Conservation (phyloP, 2,797 vertebrate genomes). For the Poecilia gillii region DNA sequence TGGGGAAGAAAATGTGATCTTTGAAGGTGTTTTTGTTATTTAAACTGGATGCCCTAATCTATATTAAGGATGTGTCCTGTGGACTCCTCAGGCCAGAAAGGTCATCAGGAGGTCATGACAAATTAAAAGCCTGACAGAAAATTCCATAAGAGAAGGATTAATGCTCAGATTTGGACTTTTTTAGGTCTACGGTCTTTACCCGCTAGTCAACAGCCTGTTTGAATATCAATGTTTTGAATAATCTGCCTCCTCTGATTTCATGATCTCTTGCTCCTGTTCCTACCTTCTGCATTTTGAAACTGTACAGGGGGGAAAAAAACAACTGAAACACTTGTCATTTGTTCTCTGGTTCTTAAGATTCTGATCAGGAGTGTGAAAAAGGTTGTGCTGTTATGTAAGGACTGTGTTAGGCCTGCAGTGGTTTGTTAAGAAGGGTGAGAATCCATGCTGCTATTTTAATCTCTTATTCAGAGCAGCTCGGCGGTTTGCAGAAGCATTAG, state of each 20-base stretch:
- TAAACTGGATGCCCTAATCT: too few relatives aligned
- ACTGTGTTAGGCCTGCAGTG: background rate
- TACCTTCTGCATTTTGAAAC: background rate
- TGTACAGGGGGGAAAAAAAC: background rate
- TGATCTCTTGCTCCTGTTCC: background rate
- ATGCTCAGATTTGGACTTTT: background rate
- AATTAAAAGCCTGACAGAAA: background rate
- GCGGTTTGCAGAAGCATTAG: background rate
- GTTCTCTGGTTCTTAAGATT: background rate
- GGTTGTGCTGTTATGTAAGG: background rate
- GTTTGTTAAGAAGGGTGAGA: conserved; percentile 4
- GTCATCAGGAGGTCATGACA: background rate
- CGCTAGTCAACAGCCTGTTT: background rate
- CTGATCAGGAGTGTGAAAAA: background rate
- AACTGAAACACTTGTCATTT: background rate
- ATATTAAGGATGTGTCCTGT: too few relatives aligned
- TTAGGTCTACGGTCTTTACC: background rate
- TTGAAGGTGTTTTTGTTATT: too few relatives aligned
- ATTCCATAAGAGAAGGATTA: background rate
- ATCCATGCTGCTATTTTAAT: conserved; percentile 3
- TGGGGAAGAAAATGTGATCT: too few relatives aligned
- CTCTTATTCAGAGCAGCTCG: conserved; percentile 1
- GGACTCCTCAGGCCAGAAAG: too few relatives aligned
- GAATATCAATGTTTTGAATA: conserved; percentile 3
- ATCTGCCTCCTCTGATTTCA: background rate